Evolutionary conservation across 2,113 vertebrate species (phyloP), one percentile per base, ranked within the genome.

Genomic region (Lepus americanus): DNA sequence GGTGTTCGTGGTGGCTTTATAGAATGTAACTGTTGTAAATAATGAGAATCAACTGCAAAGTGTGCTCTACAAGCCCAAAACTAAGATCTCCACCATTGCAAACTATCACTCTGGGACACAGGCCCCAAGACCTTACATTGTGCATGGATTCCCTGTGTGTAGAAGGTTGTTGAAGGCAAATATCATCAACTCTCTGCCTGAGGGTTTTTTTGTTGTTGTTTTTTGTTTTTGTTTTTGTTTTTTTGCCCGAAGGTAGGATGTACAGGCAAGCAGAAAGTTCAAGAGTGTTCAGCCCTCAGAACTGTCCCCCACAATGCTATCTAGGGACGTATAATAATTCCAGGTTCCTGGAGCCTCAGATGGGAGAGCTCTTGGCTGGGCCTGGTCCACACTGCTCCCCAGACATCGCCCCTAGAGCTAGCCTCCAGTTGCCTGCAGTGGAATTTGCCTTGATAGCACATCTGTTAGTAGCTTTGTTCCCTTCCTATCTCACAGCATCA

Each of bases 81-180:
- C 19, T 31, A 72, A 36, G 25, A 33, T 49, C 3, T 84, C n/a
- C 12, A 29, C 22, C 25, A 1, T 10, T 1, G 23, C 0, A 0
- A 22, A 25, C 13, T 29, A 6, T 49, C 31, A 5, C 3, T 86
- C 59, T 33, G 10, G 17, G 14, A 17, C 9, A 3, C 0, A 0
- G 3, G 5, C 25, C 74, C 49, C 12, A 16, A 31, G 14, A 12
- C n/a, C 17, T 79, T 1, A 0, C 2, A 4, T 14, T 59, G 55
- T 16, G 19, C 4, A 6, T 13, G 55, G 55, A 59, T 59, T 59
- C 7, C 19, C 59, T 16, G 1, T 6, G 1, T 33, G 19, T 11
- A 29, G 27, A 59, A 23, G 73, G 10, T 27, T 44, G 9, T 8
- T 49, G 2, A 22, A 29, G 20, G 8, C 53, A 11, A 78, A 23